Conservation (phyloP, 2,113 vertebrate species). For the Muntiacus muntjak region DNA sequence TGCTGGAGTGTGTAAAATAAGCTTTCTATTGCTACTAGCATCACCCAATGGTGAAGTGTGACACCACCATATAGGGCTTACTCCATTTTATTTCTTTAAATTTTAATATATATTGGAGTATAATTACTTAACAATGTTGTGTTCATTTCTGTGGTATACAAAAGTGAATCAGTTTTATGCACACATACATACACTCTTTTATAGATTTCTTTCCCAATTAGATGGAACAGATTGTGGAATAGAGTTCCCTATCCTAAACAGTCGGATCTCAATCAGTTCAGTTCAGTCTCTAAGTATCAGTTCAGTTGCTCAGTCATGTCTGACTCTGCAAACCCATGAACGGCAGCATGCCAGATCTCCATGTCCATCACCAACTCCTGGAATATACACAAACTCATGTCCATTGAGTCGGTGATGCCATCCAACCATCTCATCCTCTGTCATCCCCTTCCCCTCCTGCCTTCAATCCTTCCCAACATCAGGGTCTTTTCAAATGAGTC, state of each 20-base stretch:
- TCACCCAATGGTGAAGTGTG: background rate
- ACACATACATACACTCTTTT: background rate
- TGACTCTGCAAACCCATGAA: background rate
- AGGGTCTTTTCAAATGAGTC: background rate
- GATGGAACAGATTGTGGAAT: background rate
- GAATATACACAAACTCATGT: background rate
- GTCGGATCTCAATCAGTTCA: background rate
- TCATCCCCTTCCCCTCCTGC: background rate
- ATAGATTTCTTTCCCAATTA: background rate
- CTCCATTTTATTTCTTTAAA: background rate
- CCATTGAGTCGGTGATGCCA: background rate
- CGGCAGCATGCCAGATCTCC: rapidly evolving
- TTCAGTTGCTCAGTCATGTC: background rate
- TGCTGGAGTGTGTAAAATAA: background rate
- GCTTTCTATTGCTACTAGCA: background rate
- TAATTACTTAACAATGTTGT: background rate
- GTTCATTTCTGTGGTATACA: background rate
- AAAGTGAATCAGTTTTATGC: background rate
- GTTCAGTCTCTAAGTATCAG: background rate
- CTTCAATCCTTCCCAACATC: background rate
- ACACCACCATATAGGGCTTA: background rate
- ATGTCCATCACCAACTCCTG: background rate
- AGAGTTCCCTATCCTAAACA: background rate
- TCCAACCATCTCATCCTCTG: background rate
- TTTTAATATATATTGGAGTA: background rate